Conservation (phyloP, 2,113 vertebrate species). For the Oceanodroma tethys region DNA sequence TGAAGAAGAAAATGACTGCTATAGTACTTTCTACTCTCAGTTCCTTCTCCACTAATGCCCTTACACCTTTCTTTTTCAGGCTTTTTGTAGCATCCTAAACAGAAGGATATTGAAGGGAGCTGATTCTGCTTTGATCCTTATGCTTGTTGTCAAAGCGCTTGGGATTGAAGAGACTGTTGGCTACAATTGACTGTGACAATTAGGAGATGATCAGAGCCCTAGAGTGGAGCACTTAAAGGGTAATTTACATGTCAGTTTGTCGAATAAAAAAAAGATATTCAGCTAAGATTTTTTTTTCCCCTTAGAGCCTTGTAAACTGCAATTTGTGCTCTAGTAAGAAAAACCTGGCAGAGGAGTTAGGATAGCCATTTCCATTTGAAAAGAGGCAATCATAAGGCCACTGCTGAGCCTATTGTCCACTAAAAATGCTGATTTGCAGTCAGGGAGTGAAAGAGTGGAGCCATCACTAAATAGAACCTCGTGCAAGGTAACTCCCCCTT, state of each 20-base stretch:
- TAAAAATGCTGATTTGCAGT: conserved; percentile 90
- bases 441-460: conserved; percentile 82
- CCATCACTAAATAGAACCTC: conserved; percentile 80
- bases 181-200: conserved; percentile 99
- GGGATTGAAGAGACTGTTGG: conserved; percentile 97
- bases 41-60: conserved; percentile 74
- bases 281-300: conserved; percentile 79
- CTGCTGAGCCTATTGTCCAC: conserved; percentile 97
- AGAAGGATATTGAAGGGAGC: conserved; percentile 84
- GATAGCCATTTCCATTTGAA: conserved; percentile 98
- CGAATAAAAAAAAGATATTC: conserved; percentile 93
- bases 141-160: conserved; percentile 95
- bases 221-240: conserved; percentile 95
- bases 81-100: conserved; percentile 83
- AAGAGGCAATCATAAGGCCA: conserved; percentile 98
- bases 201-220: conserved; percentile 94
- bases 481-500: conserved; percentile 79
- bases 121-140: conserved; percentile 91
- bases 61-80: conserved; percentile 81
- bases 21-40: conserved; percentile 70
- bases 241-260: conserved; percentile 99
- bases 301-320: conserved; percentile 96
- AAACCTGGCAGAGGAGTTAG: conserved; percentile 93
- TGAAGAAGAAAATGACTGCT: conserved; percentile 76
- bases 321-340: conserved; percentile 95